Evolutionary conservation across 1,140 invertebrate genomes (phyloP).

Genomic region (Drosophila ambigua): DNA sequence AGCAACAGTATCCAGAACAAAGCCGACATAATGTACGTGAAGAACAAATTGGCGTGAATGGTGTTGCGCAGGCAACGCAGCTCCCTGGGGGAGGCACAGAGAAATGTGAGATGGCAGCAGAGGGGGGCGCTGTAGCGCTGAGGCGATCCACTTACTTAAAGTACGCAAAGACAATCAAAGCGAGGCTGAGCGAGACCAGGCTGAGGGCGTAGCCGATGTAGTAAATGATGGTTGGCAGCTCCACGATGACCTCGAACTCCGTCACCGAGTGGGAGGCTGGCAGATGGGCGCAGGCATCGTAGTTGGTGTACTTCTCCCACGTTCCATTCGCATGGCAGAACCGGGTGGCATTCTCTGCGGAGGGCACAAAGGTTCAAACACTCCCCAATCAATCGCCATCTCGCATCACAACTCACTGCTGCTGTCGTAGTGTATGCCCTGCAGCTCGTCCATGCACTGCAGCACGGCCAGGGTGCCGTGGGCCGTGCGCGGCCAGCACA

Average conservation of each 20-base stretch:
- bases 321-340: conserved; percentile 83
- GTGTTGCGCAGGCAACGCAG: conserved; percentile 95
- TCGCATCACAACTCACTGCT: conserved; percentile 85
- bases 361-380: background rate
- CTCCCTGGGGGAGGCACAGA: conserved; percentile 87
- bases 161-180: conserved; percentile 84
- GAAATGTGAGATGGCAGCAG: background rate
- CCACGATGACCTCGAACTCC: conserved; percentile 82
- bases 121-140: no score
- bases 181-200: conserved; percentile 83
- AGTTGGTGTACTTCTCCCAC: conserved; percentile 84
- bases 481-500: conserved; percentile 91
- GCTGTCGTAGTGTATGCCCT: conserved; percentile 90
- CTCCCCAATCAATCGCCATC: conserved; percentile 5
- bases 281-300: conserved; percentile 83
- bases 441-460: conserved; percentile 90
- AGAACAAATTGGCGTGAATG: conserved; percentile 86
- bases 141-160: conserved; percentile 83
- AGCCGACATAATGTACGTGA: conserved; percentile 83
- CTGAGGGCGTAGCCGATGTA: conserved; percentile 84
- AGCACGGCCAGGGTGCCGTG: conserved; percentile 87
- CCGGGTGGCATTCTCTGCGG: conserved; percentile 83
- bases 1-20: conserved; percentile 82
- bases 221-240: conserved; percentile 84
- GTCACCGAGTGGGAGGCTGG: conserved; percentile 65